Evolutionary conservation across 2,797 vertebrate species (phyloP).

Genomic region (Mastacembelus armatus): DNA sequence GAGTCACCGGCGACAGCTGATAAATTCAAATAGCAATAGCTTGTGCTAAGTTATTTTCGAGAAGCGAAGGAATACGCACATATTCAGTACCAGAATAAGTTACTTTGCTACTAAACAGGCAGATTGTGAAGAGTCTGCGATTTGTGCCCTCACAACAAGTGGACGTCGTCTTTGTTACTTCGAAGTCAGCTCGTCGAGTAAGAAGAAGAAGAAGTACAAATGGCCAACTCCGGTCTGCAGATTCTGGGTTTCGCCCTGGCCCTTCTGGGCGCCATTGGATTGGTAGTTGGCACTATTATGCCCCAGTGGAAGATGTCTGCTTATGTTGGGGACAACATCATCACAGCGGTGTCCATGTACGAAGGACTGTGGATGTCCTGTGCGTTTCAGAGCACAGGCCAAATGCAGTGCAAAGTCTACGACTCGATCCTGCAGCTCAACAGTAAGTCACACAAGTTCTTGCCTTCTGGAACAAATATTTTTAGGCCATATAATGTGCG

Average conservation of each 20-base stretch:
- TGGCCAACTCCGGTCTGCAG: slow-evolving; percentile 91
- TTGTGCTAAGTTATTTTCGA: accelerated
- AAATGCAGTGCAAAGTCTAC: slow-evolving; percentile 91
- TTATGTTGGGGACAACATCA: slow-evolving; percentile 90
- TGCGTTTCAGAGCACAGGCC: slow-evolving; percentile 90
- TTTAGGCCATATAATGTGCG: no score
- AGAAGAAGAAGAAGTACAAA: slow-evolving; percentile 54
- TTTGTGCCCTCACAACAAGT: slow-evolving; percentile 38
- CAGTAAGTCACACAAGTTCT: slow-evolving; percentile 76
- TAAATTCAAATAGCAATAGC: neutral
- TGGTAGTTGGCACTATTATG: slow-evolving; percentile 88
- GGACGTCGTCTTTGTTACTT: slow-evolving; percentile 40
- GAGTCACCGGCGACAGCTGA: neutral
- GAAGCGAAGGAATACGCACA: neutral
- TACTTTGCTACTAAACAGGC: neutral
- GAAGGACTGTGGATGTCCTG: slow-evolving; percentile 94
- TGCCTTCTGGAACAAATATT: neutral
- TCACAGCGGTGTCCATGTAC: slow-evolving; percentile 90
- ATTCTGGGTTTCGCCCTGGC: slow-evolving; percentile 88
- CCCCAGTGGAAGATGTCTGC: slow-evolving; percentile 94
- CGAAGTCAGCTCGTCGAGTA: neutral
- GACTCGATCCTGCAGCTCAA: slow-evolving; percentile 89
- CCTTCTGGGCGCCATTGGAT: slow-evolving; percentile 85
- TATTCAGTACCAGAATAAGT: neutral
- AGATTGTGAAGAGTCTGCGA: neutral